Evolutionary conservation across 2,888 invertebrate genomes (phyloP), one percentile per base, ranked within the genome.

Genomic region (Vesta saturnalis): DNA sequence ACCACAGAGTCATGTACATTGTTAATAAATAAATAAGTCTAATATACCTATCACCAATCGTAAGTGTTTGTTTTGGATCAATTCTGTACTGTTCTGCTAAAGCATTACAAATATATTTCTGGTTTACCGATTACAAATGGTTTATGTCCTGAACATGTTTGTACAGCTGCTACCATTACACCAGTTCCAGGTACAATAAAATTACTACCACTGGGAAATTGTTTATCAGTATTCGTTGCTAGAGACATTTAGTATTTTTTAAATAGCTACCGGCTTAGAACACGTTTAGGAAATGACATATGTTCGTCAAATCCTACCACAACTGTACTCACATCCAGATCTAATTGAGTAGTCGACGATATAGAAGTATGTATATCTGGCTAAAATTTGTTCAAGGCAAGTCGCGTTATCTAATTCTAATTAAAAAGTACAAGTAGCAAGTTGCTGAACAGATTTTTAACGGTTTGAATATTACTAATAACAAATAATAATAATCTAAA

Each of bases 281-380:
- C 80, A 98, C n/a, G 89, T 85, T 99, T 99, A 0, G 92, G 89
- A 82, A 94, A 97, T 80, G 94, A 95, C 78, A 99, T 91, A 82
- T 97, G 91, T 71, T 93, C 91, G 85, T 99, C 99, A 82, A 96
- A 97, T 1, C 97, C 98, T 43, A 98, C 95, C 19, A 98, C 88
- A 0, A 99, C 99, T 46, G 97, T 97, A 0, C 94, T 95, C 18
- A 99, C 91, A 75, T 94, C 92, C 0, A 90, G 87, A 74, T 95
- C 94, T 43, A 91, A 82, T 54, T 90, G 85, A 58, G 92, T 87
- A 63, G 87, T 85, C 66, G 87, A 85, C 72, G 89, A 78, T 55
- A 87, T 79, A 59, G 83, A 81, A 30, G 85, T 83, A 39, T 93
- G 85, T 55, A 86, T 85, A 80, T 94, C 94, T 3, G 93, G 91